A percentile compares a stretch with the other conserved stretches of the same genome.
Conservation (phyloP, 2,113 vertebrate genomes). For the Egretta garzetta region DNA sequence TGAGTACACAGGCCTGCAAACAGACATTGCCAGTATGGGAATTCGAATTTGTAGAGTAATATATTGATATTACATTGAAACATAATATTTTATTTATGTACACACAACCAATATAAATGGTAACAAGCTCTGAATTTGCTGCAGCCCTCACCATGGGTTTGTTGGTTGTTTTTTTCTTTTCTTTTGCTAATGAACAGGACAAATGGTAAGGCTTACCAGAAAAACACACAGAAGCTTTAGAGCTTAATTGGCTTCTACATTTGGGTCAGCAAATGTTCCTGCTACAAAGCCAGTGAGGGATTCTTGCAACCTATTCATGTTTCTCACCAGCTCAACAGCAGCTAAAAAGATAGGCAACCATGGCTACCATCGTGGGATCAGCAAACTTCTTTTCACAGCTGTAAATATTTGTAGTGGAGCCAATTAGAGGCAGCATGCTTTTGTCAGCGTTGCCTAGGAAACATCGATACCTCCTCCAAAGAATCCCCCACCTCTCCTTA, state of each 20-base stretch:
- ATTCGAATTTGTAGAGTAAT: background rate
- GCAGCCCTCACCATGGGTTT: background rate
- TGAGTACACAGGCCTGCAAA: background rate
- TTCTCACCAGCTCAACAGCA: conserved; percentile 3
- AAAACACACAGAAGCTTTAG: conserved; percentile 29
- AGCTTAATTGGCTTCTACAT: conserved; percentile 38
- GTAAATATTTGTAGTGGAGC: conserved; percentile 71
- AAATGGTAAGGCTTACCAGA: conserved; percentile 22
- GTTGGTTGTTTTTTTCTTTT: background rate
- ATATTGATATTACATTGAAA: background rate
- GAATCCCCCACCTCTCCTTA: conserved; percentile 21
- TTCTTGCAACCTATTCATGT: conserved; percentile 3
- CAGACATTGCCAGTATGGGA: background rate
- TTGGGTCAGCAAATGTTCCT: conserved; percentile 45
- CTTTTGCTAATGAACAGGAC: background rate
- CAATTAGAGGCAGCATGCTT: conserved; percentile 53
- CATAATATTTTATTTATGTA: background rate
- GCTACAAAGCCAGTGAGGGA: background rate
- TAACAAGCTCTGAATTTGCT: background rate
- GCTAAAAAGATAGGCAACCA: conserved; percentile 49
- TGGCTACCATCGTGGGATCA: conserved; percentile 29
- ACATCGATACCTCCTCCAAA: conserved; percentile 36
- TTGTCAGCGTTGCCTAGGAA: conserved; percentile 64
- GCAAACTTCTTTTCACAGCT: conserved; percentile 64
- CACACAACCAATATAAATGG: background rate